These are phyloP conservation scores for Torymus auratus DNA, from an alignment of 2,888 invertebrate genomes.

Conservation along the genomic window DNA sequence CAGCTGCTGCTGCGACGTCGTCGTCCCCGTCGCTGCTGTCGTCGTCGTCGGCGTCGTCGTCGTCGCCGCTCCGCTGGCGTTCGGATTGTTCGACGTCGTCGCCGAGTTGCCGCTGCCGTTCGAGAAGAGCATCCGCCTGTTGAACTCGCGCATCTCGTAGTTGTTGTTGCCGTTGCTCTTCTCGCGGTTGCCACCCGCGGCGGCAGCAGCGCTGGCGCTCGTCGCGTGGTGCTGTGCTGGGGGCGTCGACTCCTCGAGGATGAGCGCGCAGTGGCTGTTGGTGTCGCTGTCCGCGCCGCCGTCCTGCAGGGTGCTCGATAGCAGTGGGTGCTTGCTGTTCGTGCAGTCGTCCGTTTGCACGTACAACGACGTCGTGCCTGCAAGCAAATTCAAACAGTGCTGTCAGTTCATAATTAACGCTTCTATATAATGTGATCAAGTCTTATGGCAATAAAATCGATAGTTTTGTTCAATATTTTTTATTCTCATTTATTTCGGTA, in stretches of 20 bases:
- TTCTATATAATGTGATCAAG: no score
- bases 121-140: slow-evolving; percentile 72
- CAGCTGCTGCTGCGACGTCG: background rate
- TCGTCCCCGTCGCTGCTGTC: slow-evolving; percentile 67
- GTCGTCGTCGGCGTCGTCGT: slow-evolving; percentile 66
- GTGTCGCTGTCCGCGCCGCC: slow-evolving; percentile 81
- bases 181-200: slow-evolving; percentile 73
- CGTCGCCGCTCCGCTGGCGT: slow-evolving; percentile 65
- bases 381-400: slow-evolving; percentile 29
- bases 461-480: no score
- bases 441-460: no score
- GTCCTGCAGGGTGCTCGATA: slow-evolving; percentile 72
- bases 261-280: slow-evolving; percentile 80
- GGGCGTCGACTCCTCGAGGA: slow-evolving; percentile 77
- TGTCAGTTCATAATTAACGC: no score
- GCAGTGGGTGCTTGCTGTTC: slow-evolving; percentile 75
- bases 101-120: slow-evolving; percentile 76
- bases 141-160: slow-evolving; percentile 88
- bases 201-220: slow-evolving; percentile 57
- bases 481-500: no score
- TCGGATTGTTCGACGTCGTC: slow-evolving; percentile 66
- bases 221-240: slow-evolving; percentile 66
- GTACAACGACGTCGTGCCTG: slow-evolving; percentile 71
- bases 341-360: slow-evolving; percentile 75
- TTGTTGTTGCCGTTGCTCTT: slow-evolving; percentile 88